Evolutionary conservation across 2,888 invertebrate genomes (phyloP).

Genomic region (Adela reaumurella): DNA sequence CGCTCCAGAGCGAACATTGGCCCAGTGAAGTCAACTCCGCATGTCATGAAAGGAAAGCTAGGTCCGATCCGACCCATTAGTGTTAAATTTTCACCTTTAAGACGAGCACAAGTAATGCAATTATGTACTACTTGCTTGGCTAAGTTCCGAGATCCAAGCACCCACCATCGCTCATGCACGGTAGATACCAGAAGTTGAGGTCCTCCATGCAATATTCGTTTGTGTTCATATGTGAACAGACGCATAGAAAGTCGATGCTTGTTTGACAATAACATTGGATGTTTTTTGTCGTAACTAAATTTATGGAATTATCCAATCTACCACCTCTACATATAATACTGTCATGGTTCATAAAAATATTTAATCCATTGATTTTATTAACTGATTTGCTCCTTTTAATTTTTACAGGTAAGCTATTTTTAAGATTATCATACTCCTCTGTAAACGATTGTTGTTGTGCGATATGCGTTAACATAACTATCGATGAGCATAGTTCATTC

Average conservation of each 20-base stretch:
- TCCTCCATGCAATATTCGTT: conserved; percentile 6
- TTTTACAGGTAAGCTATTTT: too few species aligned
- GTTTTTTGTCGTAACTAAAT: conserved; percentile 6
- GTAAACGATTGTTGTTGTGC: too few species aligned
- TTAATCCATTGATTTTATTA: too few species aligned
- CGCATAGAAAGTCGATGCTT: conserved; percentile 8
- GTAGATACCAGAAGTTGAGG: conserved; percentile 8
- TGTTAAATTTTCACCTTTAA: conserved; percentile 6
- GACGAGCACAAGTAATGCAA: conserved; percentile 8
- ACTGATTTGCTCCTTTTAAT: too few species aligned
- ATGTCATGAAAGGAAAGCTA: neutral
- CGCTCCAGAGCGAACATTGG: neutral
- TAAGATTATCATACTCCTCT: too few species aligned
- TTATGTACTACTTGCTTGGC: conserved; percentile 6
- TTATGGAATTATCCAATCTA: too few species aligned
- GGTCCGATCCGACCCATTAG: conserved; percentile 9
- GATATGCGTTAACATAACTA: too few species aligned
- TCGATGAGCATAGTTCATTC: too few species aligned
- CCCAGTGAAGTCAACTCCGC: neutral
- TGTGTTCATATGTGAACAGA: conserved; percentile 8
- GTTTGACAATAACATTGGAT: conserved; percentile 8
- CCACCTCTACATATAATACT: too few species aligned
- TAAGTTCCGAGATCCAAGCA: conserved; percentile 10
- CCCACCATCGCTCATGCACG: conserved; percentile 10
- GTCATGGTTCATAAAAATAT: too few species aligned